Percentiles rank a stretch among this genome's conserved stretches.
These are phyloP conservation scores for Andrena hattorfiana DNA, from an alignment of 2,888 invertebrate species.

Conservation along the genomic window DNA sequence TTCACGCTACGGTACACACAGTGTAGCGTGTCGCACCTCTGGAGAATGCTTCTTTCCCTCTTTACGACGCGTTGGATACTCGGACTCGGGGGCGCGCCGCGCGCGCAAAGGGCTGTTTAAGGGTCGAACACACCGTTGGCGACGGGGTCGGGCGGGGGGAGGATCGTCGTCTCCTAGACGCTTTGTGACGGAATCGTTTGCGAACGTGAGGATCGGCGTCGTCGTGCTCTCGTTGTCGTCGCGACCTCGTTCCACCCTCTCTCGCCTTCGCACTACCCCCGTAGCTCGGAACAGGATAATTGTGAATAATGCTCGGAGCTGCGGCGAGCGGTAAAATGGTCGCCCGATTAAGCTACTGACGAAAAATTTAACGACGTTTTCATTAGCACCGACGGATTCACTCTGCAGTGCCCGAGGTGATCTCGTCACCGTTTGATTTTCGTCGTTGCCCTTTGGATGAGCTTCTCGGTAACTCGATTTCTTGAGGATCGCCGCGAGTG, in stretches of 20 bases:
- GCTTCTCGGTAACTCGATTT: neutral
- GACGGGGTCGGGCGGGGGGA: conserved; percentile 5
- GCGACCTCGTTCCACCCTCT: neutral
- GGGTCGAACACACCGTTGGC: conserved; percentile 29
- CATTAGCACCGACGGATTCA: conserved; percentile 34
- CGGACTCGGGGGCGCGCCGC: conserved; percentile 35
- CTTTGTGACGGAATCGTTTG: conserved; percentile 66
- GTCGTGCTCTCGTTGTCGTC: conserved; percentile 45
- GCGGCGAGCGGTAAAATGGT: conserved; percentile 43
- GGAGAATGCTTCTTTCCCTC: conserved; percentile 69
- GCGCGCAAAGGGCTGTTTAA: conserved; percentile 61
- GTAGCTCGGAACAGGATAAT: conserved; percentile 59
- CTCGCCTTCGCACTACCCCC: neutral
- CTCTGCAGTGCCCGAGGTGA: neutral
- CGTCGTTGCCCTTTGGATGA: neutral
- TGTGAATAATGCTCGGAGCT: conserved; percentile 61
- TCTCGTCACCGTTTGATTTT: neutral
- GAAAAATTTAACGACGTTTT: conserved; percentile 58
- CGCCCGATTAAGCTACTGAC: conserved; percentile 58
- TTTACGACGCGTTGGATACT: conserved; percentile 62
- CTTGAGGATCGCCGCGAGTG: neutral
- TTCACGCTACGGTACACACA: conserved; percentile 51
- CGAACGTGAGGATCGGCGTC: conserved; percentile 60
- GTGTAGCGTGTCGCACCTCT: conserved; percentile 62
- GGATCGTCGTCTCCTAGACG: conserved; percentile 30